Evolutionary conservation across 2,888 invertebrate species (phyloP).

Genomic region (Perizoma flavofasciatum): DNA sequence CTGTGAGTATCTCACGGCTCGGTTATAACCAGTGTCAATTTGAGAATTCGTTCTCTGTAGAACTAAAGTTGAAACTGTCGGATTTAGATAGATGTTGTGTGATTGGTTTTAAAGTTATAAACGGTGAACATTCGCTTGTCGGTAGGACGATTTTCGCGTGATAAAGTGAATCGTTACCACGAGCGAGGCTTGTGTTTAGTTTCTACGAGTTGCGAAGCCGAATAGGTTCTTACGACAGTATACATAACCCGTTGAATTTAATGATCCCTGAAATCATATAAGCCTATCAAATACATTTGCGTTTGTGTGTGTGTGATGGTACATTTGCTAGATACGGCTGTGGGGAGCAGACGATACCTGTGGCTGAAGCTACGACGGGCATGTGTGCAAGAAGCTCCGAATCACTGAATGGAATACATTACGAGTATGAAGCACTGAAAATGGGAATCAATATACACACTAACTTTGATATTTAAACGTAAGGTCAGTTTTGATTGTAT

Average conservation of each 20-base stretch:
- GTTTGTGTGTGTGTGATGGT: conserved; percentile 22
- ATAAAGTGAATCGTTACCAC: conserved; percentile 61
- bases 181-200: conserved; percentile 82
- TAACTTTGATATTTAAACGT: conserved; percentile 32
- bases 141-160: conserved; percentile 52
- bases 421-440: conserved; percentile 38
- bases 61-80: conserved; percentile 38
- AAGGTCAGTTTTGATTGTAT: conserved; percentile 35
- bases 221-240: conserved; percentile 50
- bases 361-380: conserved; percentile 16
- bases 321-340: conserved; percentile 15
- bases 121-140: conserved; percentile 50
- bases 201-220: conserved; percentile 70
- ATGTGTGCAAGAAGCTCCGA: conserved; percentile 19
- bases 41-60: conserved; percentile 48
- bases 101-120: conserved; percentile 42
- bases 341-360: conserved; percentile 20
- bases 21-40: conserved; percentile 56
- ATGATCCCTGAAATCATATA: conserved; percentile 33
- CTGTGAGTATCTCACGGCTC: conserved; percentile 55
- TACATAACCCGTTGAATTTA: conserved; percentile 43
- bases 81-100: conserved; percentile 30
- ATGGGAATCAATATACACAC: conserved; percentile 38
- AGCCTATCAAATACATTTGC: conserved; percentile 20
- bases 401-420: conserved; percentile 26